Base-by-base conservation (phyloP, 1,140 invertebrate species). In the Manduca sexta region DNA sequence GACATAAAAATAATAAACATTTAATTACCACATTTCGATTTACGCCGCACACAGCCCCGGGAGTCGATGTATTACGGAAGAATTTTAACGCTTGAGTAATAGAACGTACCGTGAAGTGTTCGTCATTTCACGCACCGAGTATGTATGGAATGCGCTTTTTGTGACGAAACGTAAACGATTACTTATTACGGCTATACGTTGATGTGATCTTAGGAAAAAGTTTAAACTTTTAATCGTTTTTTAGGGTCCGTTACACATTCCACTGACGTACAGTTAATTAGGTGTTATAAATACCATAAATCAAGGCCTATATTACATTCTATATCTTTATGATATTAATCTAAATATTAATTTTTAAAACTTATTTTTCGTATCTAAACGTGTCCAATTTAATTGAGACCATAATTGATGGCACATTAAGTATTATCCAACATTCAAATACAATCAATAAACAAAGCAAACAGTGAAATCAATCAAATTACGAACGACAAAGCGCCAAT, bases 141-240 rank as follows among this genome's bases (percentile, higher is more conserved):
- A 76, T 74, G 69, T 64, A 52, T 44, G 71, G 71, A 76, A 76
- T 76, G 63, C 49, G 35, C 35, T 73, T 73, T 75, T 66, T 75
- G 56, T 62, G 33, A 37, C 37, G 44, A 52, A 49, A 52, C 49
- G 58, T 67, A 64, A 71, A 64, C 60, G 60, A 69, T 70, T 69
- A 56, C 53, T 45, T 58, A 54, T 58, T 61, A 63, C 50, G 50
- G 38, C 44, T 60, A 60, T 69, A 60, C 59, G n/a, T 50, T 33
- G 56, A 65, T 60, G 63, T 52, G 52, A 60, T 60, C 46, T 54
- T 51, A 33, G 33, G n/a, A 2, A 51, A 51, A 51, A 51, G 45
- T 44, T 50, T 31, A 13, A 17, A 42, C 26, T 31, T 26, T 1
- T 3, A 8, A 5, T 26, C 4, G 8, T 3, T 26, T 26, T 26